These are phyloP conservation scores for Hyphantria cunea DNA, from an alignment of 1,140 invertebrate genomes.

Conservation along the genomic window DNA sequence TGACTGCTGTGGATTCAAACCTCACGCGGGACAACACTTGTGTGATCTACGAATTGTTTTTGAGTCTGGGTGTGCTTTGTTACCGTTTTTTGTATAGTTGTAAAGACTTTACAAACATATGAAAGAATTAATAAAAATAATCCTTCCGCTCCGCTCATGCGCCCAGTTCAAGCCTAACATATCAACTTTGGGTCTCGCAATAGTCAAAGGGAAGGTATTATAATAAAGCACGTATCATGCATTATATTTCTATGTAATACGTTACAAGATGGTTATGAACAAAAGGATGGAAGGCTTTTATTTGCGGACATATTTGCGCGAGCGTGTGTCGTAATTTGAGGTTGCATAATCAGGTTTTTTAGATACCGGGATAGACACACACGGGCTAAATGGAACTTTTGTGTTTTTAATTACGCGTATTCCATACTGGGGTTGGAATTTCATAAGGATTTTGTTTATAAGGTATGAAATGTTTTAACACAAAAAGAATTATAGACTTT, in stretches of 20 bases:
- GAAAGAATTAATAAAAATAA: neutral
- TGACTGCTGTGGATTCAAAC: no score
- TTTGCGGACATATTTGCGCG: neutral
- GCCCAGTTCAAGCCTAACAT: neutral
- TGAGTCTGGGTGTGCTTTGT: no score
- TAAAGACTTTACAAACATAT: no score
- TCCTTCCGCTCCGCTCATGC: conserved; percentile 7
- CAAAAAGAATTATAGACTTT: no score
- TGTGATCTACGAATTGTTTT: no score
- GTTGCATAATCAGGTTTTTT: neutral
- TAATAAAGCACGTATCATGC: conserved; percentile 8
- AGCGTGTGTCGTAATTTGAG: neutral
- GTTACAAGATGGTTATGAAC: conserved; percentile 17
- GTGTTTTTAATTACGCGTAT: no score
- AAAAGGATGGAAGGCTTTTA: conserved; percentile 8
- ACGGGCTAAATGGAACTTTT: no score
- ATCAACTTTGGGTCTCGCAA: conserved; percentile 26
- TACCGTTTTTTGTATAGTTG: no score
- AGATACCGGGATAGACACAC: neutral
- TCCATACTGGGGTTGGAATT: no score
- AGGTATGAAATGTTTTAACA: no score
- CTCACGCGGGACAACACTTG: no score
- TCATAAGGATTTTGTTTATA: no score
- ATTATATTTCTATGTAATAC: conserved; percentile 26
- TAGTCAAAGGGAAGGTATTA: conserved; percentile 30